These are phyloP conservation scores for Athrips mouffetella DNA, from an alignment of 2,888 invertebrate genomes.

Conservation along the genomic window DNA sequence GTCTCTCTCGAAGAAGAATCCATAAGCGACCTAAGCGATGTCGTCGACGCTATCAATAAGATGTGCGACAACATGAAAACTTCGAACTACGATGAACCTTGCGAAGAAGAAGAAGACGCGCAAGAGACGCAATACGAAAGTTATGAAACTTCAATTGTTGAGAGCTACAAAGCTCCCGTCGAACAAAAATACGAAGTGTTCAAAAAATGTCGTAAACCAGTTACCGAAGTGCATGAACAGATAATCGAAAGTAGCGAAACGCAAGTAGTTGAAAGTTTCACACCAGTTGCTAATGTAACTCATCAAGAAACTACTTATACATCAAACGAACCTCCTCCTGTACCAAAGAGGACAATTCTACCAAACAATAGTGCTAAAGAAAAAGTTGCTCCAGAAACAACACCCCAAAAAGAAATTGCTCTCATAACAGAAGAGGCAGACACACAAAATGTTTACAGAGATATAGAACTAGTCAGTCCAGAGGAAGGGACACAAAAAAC, in stretches of 20 bases:
- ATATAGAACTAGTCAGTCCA: slow-evolving; percentile 38
- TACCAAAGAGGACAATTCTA: slow-evolving; percentile 1
- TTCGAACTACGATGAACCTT: slow-evolving; percentile 39
- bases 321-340: neutral
- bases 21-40: slow-evolving; percentile 64
- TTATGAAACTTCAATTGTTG: neutral
- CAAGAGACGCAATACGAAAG: neutral
- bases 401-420: neutral
- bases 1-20: slow-evolving; percentile 43
- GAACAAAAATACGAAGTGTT: neutral
- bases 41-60: slow-evolving; percentile 71
- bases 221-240: neutral
- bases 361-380: neutral
- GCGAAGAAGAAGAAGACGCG: neutral
- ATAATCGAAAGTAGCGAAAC: neutral
- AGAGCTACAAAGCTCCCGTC: neutral
- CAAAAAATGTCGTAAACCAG: neutral
- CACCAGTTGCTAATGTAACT: neutral
- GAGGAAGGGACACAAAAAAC: slow-evolving; percentile 42
- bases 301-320: neutral
- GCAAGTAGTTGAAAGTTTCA: too few relatives aligned
- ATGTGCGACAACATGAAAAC: slow-evolving; percentile 71
- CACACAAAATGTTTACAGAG: slow-evolving; percentile 23
- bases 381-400: neutral
- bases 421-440: neutral